Conservation (phyloP, 2,888 invertebrate genomes). For the Oligia latruncula region DNA sequence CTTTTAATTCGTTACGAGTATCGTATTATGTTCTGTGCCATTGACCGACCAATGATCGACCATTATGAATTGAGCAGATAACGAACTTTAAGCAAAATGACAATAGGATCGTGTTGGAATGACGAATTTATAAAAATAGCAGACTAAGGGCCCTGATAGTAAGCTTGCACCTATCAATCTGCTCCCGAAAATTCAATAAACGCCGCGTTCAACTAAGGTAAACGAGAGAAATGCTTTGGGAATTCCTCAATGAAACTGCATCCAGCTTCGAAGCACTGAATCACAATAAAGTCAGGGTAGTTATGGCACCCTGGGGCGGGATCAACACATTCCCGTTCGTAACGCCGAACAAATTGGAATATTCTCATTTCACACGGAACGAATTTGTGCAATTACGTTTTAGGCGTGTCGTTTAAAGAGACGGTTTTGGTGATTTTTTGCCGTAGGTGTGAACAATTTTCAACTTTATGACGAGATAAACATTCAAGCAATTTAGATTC, state of each 20-base stretch:
- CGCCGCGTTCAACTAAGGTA: slow-evolving; percentile 27
- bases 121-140: too few species aligned
- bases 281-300: slow-evolving; percentile 66
- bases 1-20: too few species aligned
- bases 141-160: not conserved
- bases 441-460: slow-evolving; percentile 24
- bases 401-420: slow-evolving; percentile 36
- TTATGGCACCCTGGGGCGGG: slow-evolving; percentile 60
- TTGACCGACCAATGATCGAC: too few species aligned
- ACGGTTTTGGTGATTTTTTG: slow-evolving; percentile 4
- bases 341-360: slow-evolving; percentile 65
- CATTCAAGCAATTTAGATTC: not conserved
- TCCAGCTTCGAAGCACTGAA: slow-evolving; percentile 54
- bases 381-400: slow-evolving; percentile 56
- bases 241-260: slow-evolving; percentile 59
- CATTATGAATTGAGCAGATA: too few species aligned
- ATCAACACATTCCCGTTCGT: slow-evolving; percentile 60
- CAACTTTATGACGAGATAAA: slow-evolving; percentile 1
- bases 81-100: too few species aligned
- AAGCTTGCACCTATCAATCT: not conserved
- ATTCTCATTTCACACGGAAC: slow-evolving; percentile 53
- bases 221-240: slow-evolving; percentile 46
- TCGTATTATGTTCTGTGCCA: too few species aligned
- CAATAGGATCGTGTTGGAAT: too few species aligned
- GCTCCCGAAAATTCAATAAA: slow-evolving; percentile 49